A percentile compares a stretch with the other conserved stretches of the same genome.
Evolutionary conservation across 2,113 vertebrate genomes (phyloP).

Genomic region (Spea multiplicata): DNA sequence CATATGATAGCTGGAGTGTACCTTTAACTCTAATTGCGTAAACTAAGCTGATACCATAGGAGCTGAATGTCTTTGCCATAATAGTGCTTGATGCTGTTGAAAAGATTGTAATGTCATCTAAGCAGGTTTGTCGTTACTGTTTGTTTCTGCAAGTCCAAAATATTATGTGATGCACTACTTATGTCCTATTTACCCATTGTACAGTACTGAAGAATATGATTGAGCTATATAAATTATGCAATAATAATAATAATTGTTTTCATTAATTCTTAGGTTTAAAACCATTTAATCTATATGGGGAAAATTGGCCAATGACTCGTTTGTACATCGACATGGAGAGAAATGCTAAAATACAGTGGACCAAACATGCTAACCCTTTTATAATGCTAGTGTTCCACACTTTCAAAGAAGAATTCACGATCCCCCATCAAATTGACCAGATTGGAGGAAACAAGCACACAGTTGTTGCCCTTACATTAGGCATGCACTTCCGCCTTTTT

Average conservation of each 20-base stretch:
- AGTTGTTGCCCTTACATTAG: slow-evolving; percentile 19
- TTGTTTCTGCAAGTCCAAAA: no score
- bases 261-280: neutral
- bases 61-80: no score
- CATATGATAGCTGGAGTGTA: no score
- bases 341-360: slow-evolving; percentile 45
- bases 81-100: no score
- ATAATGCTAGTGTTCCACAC: slow-evolving; percentile 1
- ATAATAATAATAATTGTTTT: neutral
- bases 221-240: no score
- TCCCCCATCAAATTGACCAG: slow-evolving; percentile 32
- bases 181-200: no score
- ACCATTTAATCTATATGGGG: slow-evolving; percentile 4
- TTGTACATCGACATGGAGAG: slow-evolving; percentile 45
- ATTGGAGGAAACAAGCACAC: slow-evolving; percentile 7
- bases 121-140: no score
- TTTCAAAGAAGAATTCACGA: slow-evolving; percentile 12
- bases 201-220: no score
- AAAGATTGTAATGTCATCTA: no score
- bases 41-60: no score
- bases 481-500: slow-evolving; percentile 42
- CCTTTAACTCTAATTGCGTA: no score
- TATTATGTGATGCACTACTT: no score
- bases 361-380: slow-evolving; percentile 35
- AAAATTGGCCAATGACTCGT: slow-evolving; percentile 33